Percentiles rank a stretch among this genome's conserved stretches.
These are phyloP conservation scores for Fulica atra DNA, from an alignment of 2,113 vertebrate species.

Conservation along the genomic window DNA sequence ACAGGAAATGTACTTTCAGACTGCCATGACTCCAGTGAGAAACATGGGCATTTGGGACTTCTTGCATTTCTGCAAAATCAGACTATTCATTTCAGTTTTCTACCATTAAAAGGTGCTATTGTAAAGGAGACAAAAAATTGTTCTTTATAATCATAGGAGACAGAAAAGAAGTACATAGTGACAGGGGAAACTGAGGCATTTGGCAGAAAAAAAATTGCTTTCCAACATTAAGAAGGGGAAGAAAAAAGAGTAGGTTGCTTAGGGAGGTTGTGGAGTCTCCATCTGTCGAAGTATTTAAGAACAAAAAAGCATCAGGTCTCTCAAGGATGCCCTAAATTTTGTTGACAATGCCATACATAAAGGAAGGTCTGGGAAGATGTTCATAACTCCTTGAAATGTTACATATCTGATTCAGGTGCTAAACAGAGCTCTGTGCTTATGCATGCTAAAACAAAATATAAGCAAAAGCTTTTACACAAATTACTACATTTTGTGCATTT, in stretches of 20 bases:
- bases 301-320: not conserved
- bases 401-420: not conserved
- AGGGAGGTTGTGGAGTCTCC: not conserved
- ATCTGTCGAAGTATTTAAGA: not conserved
- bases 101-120: not conserved
- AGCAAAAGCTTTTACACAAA: not conserved
- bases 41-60: not conserved
- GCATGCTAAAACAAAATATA: not conserved
- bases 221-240: not conserved
- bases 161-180: not conserved
- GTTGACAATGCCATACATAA: not conserved
- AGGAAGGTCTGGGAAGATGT: not conserved
- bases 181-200: not conserved
- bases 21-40: not conserved
- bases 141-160: not conserved
- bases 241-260: not conserved
- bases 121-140: not conserved
- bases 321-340: not conserved
- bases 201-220: not conserved
- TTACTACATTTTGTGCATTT: not conserved
- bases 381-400: fast-evolving
- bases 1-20: not conserved
- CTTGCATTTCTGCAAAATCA: not conserved
- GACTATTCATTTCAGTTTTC: not conserved
- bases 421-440: not conserved